Percentiles rank a stretch among this genome's conserved stretches.
Conservation (phyloP, 2,113 vertebrate species). For the Tragelaphus scriptus region DNA sequence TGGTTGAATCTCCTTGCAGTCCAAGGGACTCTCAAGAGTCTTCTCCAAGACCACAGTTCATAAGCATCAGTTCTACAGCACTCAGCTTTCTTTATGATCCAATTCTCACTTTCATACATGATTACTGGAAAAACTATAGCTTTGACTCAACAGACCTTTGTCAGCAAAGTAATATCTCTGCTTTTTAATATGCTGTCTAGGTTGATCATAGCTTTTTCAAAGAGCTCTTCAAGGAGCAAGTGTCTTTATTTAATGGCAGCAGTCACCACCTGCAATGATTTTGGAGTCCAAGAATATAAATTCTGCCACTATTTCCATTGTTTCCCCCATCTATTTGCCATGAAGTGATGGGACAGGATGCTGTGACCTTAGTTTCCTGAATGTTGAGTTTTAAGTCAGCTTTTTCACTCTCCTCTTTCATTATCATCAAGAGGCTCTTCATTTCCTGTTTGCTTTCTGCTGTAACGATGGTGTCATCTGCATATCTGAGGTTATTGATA, state of each 20-base stretch:
- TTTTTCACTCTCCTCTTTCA: neutral
- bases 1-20: neutral
- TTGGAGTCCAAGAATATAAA: neutral
- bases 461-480: neutral
- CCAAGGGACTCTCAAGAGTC: neutral
- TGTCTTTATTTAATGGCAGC: neutral
- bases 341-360: neutral
- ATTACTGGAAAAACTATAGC: neutral
- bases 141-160: neutral
- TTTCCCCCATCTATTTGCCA: neutral
- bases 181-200: neutral
- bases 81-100: neutral
- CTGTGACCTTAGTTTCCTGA: neutral
- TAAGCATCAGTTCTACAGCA: neutral
- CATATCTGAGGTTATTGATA: neutral
- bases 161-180: neutral
- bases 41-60: neutral
- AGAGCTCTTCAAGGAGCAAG: neutral
- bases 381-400: neutral
- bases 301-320: neutral
- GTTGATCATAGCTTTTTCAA: neutral
- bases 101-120: neutral
- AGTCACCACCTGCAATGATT: neutral
- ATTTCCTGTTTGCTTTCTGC: neutral
- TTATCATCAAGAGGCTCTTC: neutral